Percentiles rank a stretch among this genome's conserved stretches.
phyloP scores from a whole-genome alignment of 2,888 invertebrate species.

The Dugesia japonica region DNA sequence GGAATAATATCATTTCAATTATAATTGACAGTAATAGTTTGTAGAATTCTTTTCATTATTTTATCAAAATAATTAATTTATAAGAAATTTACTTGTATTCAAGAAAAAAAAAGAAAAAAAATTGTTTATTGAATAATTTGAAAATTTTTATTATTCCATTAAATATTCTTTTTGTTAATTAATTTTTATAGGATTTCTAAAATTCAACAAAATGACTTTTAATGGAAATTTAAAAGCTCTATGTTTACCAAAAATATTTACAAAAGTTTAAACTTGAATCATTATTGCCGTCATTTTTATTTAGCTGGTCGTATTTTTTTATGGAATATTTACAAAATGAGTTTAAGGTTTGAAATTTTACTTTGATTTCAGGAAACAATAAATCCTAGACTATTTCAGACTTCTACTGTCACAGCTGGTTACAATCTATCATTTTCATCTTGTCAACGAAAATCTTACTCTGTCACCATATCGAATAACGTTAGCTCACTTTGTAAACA shows the following conservation, averaged over 20 bases:
- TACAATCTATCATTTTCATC: conserved; percentile 3
- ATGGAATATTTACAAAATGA: background rate
- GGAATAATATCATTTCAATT: no score
- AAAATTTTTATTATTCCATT: no score
- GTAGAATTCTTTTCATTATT: no score
- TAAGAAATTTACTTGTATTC: no score
- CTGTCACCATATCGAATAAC: conserved; percentile 11
- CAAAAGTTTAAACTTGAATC: background rate
- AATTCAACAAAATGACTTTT: background rate
- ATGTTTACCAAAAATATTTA: conserved; percentile 25
- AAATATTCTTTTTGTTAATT: no score
- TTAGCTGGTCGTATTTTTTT: background rate
- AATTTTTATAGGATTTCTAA: no score
- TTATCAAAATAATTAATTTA: no score
- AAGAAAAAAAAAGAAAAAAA: no score
- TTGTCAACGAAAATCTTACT: conserved; percentile 15
- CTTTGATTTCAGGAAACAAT: conserved; percentile 3
- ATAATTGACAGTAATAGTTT: no score
- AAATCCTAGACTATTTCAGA: background rate
- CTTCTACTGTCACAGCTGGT: background rate
- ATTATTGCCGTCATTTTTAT: background rate
- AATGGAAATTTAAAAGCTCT: background rate
- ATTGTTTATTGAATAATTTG: no score
- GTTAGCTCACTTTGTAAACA: conserved; percentile 10
- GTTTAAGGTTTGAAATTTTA: background rate